Base-by-base conservation (phyloP, 2,797 vertebrate species). In the Microchirus variegatus region DNA sequence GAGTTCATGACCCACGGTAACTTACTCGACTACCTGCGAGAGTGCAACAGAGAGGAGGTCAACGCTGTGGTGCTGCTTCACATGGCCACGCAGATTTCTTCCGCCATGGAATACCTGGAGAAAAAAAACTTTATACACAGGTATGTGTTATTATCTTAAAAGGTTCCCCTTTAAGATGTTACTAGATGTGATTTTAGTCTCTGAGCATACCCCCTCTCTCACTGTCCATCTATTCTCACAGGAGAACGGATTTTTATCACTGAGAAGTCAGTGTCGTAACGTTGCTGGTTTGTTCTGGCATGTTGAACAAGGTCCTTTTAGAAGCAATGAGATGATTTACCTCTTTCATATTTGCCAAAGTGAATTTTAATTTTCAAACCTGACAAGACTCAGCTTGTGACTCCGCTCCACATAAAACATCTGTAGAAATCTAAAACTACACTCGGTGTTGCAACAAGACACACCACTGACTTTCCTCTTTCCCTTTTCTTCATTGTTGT, bases 21-120 rank as follows among this genome's bases (percentile, higher is more conserved):
- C 82, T 93, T 99, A 59, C 51, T 99, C 78, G 97, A 99, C 89
- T 99, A 98, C 84, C 93, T 99, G 85, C 86, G 97, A 0, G 97
- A 99, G 82, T 99, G 97, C 59, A 97, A 95, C 90, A 90, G 95
- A 31, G 94, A 98, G 90, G 98, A 99, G 90, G 98, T 99, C 72
- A 97, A 94, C 0, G 98, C 98, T 0, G 98, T 99, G 87, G 98
- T 99, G 90, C 94, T 99, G 61, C 95, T 99, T 0, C 93, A 99
- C 90, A 99, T 99, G 98, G 98, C 98, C 64, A 99, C 98, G 2
- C 98, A 99, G 92, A 99, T 99, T 93, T 99, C 98, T 55, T 99
- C 97, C 0, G 97, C 98, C 78, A 99, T 99, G 98, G 98, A 99
- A 82, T 98, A 99, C 84, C 90, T 99, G 89, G 98, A 99, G 94